phyloP scores from a whole-genome alignment of 2,113 vertebrate genomes.

The Poicephalus gulielmi region DNA sequence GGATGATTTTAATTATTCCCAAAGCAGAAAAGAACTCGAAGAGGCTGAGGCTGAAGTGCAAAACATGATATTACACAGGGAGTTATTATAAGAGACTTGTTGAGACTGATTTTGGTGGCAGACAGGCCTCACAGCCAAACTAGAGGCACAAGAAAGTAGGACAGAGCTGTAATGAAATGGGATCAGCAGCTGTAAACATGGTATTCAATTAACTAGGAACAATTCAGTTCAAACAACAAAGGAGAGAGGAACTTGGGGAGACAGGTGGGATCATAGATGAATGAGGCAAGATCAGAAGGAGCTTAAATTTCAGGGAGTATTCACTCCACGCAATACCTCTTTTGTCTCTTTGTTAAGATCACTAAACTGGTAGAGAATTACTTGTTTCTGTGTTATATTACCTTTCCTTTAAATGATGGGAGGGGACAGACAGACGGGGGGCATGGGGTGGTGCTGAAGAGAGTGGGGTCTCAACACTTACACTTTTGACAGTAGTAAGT shows the following conservation, averaged over 20 bases:
- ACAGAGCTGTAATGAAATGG: slow-evolving; percentile 27
- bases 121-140: not conserved
- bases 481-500: not conserved
- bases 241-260: slow-evolving; percentile 1
- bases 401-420: not conserved
- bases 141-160: slow-evolving; percentile 37
- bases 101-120: slow-evolving; percentile 11
- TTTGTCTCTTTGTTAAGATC: not conserved
- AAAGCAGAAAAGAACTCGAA: not conserved
- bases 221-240: slow-evolving; percentile 23
- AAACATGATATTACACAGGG: not conserved
- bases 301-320: slow-evolving; percentile 26
- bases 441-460: not conserved
- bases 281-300: not conserved
- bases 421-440: not conserved
- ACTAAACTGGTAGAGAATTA: not conserved
- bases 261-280: not conserved
- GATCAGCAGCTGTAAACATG: slow-evolving; percentile 14
- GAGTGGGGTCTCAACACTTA: not conserved
- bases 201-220: slow-evolving; percentile 33
- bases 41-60: not conserved
- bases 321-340: not conserved
- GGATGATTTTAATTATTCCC: not conserved
- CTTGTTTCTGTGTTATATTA: not conserved
- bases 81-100: not conserved